These are phyloP conservation scores for Styela plicata DNA, from an alignment of 23 tunicate genomes.

Conservation along the genomic window DNA sequence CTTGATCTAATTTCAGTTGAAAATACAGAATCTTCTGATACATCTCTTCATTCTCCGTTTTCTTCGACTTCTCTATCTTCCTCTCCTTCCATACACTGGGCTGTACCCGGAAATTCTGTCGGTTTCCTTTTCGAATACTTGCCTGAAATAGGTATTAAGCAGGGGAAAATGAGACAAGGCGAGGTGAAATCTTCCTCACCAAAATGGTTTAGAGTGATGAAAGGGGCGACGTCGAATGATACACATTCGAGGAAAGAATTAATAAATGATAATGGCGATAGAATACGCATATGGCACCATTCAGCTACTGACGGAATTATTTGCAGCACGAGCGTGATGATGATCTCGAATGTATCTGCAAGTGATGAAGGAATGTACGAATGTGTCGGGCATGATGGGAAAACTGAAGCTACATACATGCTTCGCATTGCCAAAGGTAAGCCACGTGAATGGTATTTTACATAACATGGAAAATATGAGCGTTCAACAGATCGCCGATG, in stretches of 20 bases:
- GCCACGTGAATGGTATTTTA: not conserved
- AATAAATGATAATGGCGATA: not conserved
- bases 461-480: not conserved
- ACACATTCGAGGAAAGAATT: not conserved
- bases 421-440: not conserved
- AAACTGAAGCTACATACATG: not conserved
- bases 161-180: not conserved
- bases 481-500: too few species aligned
- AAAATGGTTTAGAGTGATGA: not conserved
- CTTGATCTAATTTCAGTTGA: too few species aligned
- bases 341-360: not conserved
- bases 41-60: conserved; percentile 30
- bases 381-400: not conserved
- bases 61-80: conserved; percentile 12
- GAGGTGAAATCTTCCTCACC: not conserved
- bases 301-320: not conserved
- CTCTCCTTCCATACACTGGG: not conserved
- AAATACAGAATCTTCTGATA: too few species aligned
- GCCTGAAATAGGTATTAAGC: not conserved
- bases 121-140: conserved; percentile 16
- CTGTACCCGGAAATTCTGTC: conserved; percentile 22
- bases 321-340: not conserved
- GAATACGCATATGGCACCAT: not conserved
- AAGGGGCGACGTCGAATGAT: not conserved
- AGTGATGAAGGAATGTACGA: not conserved